Evolutionary conservation across 2,888 invertebrate species (phyloP).

Genomic region (Stenurella melanura): DNA sequence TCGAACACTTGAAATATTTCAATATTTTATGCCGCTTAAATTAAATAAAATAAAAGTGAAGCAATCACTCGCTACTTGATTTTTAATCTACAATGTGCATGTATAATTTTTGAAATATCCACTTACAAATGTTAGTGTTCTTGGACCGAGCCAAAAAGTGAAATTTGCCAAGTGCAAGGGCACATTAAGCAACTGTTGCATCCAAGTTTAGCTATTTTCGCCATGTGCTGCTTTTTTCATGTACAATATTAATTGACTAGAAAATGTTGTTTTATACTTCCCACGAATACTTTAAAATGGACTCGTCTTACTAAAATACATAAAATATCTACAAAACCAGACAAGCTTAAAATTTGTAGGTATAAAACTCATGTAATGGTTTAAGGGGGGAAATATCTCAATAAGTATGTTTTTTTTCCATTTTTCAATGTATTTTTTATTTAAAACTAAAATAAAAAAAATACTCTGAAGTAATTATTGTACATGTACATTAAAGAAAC

Average conservation of each 20-base stretch:
- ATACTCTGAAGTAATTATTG: no score
- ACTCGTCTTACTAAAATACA: not conserved
- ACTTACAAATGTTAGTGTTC: not conserved
- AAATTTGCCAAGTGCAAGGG: constrained; percentile 53
- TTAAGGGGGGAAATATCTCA: no score
- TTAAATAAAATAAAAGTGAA: not conserved
- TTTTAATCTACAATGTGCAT: not conserved
- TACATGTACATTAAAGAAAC: no score
- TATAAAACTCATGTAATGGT: not conserved
- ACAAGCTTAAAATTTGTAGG: not conserved
- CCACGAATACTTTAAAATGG: constrained; percentile 17
- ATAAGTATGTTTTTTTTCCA: no score
- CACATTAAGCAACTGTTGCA: constrained; percentile 37
- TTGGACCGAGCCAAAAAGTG: constrained; percentile 42
- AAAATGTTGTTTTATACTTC: not conserved
- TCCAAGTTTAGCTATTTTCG: constrained; percentile 42
- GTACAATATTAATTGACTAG: constrained; percentile 12
- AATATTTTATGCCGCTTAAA: not conserved
- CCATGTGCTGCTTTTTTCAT: constrained; percentile 28
- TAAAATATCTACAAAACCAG: not conserved
- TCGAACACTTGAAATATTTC: not conserved
- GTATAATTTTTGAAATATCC: constrained; percentile 10
- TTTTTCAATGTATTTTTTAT: no score
- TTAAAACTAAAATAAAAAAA: no score
- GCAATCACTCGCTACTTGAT: not conserved